Evolutionary conservation across 2,113 vertebrate species (phyloP).

Genomic region (Dasypus novemcinctus): DNA sequence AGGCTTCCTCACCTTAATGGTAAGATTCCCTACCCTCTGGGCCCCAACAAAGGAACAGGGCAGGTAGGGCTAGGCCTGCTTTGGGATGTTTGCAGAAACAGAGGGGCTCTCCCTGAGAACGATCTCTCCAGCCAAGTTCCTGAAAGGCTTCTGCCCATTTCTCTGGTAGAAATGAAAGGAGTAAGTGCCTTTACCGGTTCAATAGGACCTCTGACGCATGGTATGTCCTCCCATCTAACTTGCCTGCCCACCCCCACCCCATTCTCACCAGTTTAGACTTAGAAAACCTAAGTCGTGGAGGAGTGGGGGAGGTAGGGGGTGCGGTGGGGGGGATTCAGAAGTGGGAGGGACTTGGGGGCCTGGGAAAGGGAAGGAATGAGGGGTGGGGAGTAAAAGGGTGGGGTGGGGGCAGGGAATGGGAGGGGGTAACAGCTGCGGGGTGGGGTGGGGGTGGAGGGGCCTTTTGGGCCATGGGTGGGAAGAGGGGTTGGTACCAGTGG

Average conservation of each 20-base stretch:
- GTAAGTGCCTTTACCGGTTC: neutral
- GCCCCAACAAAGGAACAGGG: conserved; percentile 68
- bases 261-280: neutral
- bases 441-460: neutral
- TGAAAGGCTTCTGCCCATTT: conserved; percentile 59
- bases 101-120: neutral
- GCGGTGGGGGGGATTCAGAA: neutral
- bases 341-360: neutral
- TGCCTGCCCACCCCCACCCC: neutral
- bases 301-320: too few relatives aligned
- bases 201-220: neutral
- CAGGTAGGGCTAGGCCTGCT: conserved; percentile 44
- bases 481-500: neutral
- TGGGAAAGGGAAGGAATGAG: neutral
- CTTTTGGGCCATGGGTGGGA: neutral
- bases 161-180: conserved; percentile 47
- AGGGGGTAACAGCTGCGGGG: conserved; percentile 24
- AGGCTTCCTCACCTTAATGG: conserved; percentile 39
- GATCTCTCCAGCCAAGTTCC: conserved; percentile 24
- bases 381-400: too few relatives aligned
- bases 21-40: conserved; percentile 43
- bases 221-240: neutral
- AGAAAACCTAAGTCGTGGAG: conserved; percentile 50
- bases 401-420: too few relatives aligned
- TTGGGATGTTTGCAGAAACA: conserved; percentile 13